phyloP scores from a whole-genome alignment of 2,888 invertebrate genomes.

The Strigamia maritima region DNA sequence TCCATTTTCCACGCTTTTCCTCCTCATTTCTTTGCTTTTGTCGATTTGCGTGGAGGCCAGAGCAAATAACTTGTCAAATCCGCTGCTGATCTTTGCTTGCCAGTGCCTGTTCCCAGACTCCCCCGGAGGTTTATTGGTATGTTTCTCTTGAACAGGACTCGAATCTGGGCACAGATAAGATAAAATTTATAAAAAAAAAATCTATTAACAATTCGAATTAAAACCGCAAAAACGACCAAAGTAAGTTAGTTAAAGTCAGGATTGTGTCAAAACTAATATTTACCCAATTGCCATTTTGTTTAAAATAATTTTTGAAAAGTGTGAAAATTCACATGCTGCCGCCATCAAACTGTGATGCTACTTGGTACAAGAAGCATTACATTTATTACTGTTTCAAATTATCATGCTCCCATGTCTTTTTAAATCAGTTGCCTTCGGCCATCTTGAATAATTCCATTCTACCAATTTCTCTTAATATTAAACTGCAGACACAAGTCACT shows the following conservation, averaged over 20 bases:
- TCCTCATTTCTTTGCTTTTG: conserved; percentile 42
- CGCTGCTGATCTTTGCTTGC: conserved; percentile 89
- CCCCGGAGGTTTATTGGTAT: conserved; percentile 37
- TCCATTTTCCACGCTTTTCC: conserved; percentile 39
- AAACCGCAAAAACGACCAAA: neutral
- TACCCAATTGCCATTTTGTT: no score
- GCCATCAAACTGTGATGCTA: no score
- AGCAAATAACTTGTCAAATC: conserved; percentile 88
- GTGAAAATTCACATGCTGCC: no score
- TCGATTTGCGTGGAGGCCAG: conserved; percentile 89
- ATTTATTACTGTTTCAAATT: no score
- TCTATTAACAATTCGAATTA: neutral
- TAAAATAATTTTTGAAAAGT: no score
- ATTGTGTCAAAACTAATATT: no score
- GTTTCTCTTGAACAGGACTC: conserved; percentile 9
- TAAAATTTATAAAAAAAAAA: neutral
- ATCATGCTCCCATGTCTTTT: no score
- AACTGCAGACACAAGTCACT: no score
- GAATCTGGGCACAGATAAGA: neutral
- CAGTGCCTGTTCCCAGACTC: conserved; percentile 55
- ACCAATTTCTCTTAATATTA: no score
- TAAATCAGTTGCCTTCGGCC: no score
- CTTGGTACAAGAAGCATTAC: no score
- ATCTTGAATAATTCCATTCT: no score
- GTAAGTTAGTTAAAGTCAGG: neutral